A percentile compares a stretch with the other conserved stretches of the same genome.
These are phyloP conservation scores for Actias luna DNA, from an alignment of 2,888 invertebrate genomes.

Conservation along the genomic window DNA sequence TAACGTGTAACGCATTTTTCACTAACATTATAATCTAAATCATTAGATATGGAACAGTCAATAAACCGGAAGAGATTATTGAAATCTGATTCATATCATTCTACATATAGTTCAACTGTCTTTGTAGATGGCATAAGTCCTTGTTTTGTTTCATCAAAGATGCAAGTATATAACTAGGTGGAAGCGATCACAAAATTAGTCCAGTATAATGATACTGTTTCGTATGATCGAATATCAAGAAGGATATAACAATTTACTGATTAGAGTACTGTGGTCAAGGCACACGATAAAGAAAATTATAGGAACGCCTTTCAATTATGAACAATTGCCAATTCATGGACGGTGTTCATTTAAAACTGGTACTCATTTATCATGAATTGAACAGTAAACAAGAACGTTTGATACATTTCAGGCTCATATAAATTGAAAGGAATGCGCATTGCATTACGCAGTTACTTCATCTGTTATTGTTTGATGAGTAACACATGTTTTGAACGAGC, in stretches of 20 bases:
- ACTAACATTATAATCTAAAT: background rate
- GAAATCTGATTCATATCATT: background rate
- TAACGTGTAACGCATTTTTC: background rate
- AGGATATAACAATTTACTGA: background rate
- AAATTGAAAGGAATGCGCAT: background rate
- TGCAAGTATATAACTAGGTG: background rate
- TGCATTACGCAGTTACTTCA: background rate
- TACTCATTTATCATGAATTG: background rate
- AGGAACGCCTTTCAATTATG: background rate
- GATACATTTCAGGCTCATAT: background rate
- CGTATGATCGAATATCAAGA: background rate
- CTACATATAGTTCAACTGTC: background rate
- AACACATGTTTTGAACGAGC: background rate
- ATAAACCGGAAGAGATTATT: background rate
- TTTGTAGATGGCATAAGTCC: background rate
- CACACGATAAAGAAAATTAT: background rate
- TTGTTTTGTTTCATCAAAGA: background rate
- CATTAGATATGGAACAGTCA: background rate
- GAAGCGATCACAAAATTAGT: background rate
- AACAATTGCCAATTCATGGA: background rate
- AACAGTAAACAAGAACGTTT: slow-evolving; percentile 1
- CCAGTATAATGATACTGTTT: background rate
- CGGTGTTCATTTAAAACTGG: background rate
- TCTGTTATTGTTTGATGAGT: background rate
- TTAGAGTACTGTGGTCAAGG: background rate